Evolutionary conservation across 1,140 invertebrate species (phyloP), one percentile per base, ranked within the genome.

Genomic region (Drosophila miranda): DNA sequence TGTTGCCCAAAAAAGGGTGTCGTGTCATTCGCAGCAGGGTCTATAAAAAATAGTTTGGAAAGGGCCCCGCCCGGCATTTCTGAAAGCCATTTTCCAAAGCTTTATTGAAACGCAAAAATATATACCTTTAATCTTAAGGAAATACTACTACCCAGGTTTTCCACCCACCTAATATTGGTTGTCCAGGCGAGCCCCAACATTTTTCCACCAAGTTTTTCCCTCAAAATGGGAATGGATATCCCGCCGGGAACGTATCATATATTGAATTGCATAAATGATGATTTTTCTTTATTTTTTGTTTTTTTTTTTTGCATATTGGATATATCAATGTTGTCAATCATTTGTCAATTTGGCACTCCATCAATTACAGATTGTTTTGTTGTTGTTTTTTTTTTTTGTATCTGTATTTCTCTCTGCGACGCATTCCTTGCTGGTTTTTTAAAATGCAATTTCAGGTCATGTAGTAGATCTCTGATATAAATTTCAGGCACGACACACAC

Each of bases 321-420:
- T 75, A 79, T 62, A 57, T 54, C 75, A 75, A 46, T 41, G 56
- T 73, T 86, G 81, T 83, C 80, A 84, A 83, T 86, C 80, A 86
- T 73, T 76, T 80, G 80, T 84, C 80, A 83, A 86, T 83, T 83
- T 80, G 53, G 72, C 81, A 86, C 76, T 83, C 49, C 41, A 83
- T 83, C 68, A 79, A 80, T 69, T 52, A 44, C 34, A 53, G 34
- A 13, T 38, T 38, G 34, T 38, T 38, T 11, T 38, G 9, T 8
- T 9, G 8, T 8, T 11, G 9, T 34, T 38, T 38, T 11, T 38
- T 34, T 8, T 9, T 3, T 1, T 26, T 13, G 11, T 8, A 13
- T 38, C 34, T 38, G 34, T 38, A 62, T 69, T 30, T 16, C 43
- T 73, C 51, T 56, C 49, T 73, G 58, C 19, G 48, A 42, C 16